phyloP scores from a whole-genome alignment of 35 echinoderm and acorn worm genomes.

The Ophioderma brevispina region DNA sequence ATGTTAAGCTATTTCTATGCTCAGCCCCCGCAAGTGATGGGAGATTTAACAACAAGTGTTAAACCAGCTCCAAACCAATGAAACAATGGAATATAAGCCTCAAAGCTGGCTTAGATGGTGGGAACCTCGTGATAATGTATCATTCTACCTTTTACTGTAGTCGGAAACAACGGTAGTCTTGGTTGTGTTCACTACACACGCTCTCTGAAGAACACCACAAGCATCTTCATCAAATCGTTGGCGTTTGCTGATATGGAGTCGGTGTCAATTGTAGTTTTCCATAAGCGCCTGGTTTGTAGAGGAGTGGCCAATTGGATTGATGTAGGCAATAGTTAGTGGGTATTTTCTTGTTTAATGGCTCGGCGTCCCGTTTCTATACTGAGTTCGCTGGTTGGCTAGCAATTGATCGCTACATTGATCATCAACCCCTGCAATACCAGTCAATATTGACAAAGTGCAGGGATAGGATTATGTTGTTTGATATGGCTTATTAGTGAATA shows the following conservation, averaged over 20 bases:
- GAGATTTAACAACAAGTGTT: background rate
- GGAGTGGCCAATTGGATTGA: constrained; percentile 39
- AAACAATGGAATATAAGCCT: background rate
- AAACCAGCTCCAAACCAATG: too few species aligned
- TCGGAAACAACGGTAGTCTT: constrained; percentile 71
- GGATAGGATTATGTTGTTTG: constrained; percentile 37
- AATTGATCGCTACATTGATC: constrained; percentile 91
- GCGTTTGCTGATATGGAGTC: constrained; percentile 87
- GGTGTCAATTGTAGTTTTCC: constrained; percentile 74
- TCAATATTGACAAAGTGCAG: constrained; percentile 70
- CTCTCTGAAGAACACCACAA: constrained; percentile 57
- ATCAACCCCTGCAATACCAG: constrained; percentile 68
- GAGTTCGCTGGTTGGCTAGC: constrained; percentile 48
- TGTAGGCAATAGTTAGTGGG: constrained; percentile 48
- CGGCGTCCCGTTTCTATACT: constrained; percentile 74
- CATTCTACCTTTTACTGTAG: constrained; percentile 72
- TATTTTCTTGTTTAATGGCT: too few species aligned
- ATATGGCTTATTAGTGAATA: constrained; percentile 68
- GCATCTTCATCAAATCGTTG: constrained; percentile 81
- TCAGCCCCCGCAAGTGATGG: background rate
- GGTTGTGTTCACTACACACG: constrained; percentile 83
- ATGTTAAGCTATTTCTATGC: background rate
- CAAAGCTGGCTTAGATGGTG: background rate
- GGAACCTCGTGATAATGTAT: constrained; percentile 36
- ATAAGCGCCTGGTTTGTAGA: constrained; percentile 60